Evolutionary conservation across 2,888 invertebrate genomes (phyloP), one percentile per base, ranked within the genome.

Genomic region (Bombylius discolor): DNA sequence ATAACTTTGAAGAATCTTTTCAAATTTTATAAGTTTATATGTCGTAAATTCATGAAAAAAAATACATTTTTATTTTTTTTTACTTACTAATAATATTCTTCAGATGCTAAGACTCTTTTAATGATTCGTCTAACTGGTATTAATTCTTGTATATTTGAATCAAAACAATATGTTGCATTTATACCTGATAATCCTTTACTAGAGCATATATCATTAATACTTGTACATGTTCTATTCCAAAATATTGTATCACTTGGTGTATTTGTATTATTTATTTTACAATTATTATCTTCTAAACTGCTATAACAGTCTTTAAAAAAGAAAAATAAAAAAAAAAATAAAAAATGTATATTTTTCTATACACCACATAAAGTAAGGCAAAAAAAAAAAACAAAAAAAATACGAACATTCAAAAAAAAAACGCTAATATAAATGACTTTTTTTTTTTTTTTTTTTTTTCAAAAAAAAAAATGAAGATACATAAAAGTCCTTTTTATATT

Each of bases 1-100:
- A 23, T 23, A 23, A 23, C 23, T 3, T 23, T 23, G 3, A 23
- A 23, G 23, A 23, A 23, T 23, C 23, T 23, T 23, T 23, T 23
- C 3, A 23, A 23, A 23, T 23, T 23, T 23, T 23, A 23, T 23
- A 23, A 23, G 23, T 23, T 23, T 23, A 23, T 23, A 23, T 23
- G 34, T 1, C 34, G 8, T 36, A 36, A 36, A 36, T 36, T 7
- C 1, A 36, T 36, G 1, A 36, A 36, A 36, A 7, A 36, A 36
- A 36, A 36, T n/a, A n/a, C n/a, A n/a, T n/a, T n/a, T n/a, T 23
- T 23, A 23, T 23, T 2, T 23, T 23, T 42, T 1, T 42, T 14
- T 39, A 63, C 63, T 62, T 56, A 63, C 84, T 80, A 81, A 66
- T 81, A 85, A 69, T 81, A 85, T 64, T 84, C 82, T 64, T 84